Conservation (phyloP, 2,888 invertebrate genomes). For the Thecophora atra region DNA sequence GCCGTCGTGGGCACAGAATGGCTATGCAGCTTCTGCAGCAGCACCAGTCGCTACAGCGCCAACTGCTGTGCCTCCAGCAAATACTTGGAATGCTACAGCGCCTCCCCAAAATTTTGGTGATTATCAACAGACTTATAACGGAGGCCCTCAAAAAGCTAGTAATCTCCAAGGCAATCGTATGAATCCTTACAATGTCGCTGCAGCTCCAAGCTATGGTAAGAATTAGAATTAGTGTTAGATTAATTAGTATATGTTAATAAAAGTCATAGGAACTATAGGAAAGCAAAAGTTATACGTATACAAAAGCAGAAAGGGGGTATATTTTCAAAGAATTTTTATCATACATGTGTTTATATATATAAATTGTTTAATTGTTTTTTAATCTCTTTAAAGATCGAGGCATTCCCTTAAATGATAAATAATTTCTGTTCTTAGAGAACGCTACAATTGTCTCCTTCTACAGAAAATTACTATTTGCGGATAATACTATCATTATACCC, state of each 20-base stretch:
- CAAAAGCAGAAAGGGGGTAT: conserved; percentile 20
- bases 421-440: too few species aligned
- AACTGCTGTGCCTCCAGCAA: conserved; percentile 46
- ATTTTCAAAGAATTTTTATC: not conserved
- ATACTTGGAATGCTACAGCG: conserved; percentile 45
- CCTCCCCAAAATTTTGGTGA: conserved; percentile 67
- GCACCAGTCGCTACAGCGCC: conserved; percentile 43
- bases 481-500: too few species aligned
- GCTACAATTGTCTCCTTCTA: too few species aligned
- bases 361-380: not conserved
- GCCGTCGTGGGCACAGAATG: conserved; percentile 46
- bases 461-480: too few species aligned
- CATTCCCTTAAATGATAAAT: too few species aligned
- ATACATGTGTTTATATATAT: too few species aligned
- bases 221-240: conserved; percentile 42
- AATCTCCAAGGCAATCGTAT: conserved; percentile 75
- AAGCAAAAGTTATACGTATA: not conserved
- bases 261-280: too few species aligned
- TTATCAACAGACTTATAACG: conserved; percentile 83
- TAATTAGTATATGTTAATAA: conserved; percentile 7
- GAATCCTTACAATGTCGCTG: conserved; percentile 69
- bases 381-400: not conserved
- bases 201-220: conserved; percentile 58
- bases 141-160: conserved; percentile 82
- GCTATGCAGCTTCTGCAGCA: conserved; percentile 45